phyloP scores from a whole-genome alignment of 2,797 vertebrate genomes.

The Tapera naevia region DNA sequence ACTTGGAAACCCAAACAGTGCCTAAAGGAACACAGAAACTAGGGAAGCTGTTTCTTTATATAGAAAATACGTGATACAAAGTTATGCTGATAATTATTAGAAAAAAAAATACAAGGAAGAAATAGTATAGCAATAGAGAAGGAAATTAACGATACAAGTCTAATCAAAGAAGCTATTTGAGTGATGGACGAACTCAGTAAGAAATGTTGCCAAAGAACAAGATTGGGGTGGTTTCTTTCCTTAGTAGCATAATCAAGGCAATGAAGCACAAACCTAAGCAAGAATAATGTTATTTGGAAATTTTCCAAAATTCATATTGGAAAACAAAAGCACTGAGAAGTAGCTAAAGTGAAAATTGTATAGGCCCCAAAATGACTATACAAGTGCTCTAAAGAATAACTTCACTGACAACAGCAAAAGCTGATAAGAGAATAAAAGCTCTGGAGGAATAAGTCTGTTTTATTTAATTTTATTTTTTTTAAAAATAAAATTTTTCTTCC shows the following conservation, averaged over 20 bases:
- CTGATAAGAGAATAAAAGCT: background rate
- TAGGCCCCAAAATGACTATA: background rate
- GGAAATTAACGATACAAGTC: background rate
- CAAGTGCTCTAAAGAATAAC: background rate
- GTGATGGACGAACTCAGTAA: background rate
- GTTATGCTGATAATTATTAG: background rate
- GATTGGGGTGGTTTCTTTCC: background rate
- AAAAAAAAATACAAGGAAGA: background rate
- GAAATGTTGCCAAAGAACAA: background rate
- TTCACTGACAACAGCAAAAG: background rate
- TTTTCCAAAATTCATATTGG: background rate
- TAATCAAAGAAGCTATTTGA: background rate
- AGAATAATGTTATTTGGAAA: constrained; percentile 12
- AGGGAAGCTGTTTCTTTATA: background rate
- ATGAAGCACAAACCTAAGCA: background rate
- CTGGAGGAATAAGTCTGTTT: background rate
- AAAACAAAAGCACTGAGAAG: background rate
- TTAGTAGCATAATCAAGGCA: constrained; percentile 15
- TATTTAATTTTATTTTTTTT: constrained; percentile 8
- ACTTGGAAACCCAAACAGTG: background rate
- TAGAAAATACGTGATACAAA: background rate
- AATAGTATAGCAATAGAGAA: background rate
- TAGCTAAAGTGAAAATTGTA: background rate
- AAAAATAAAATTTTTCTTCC: background rate
- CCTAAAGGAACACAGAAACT: background rate